Base-by-base conservation (phyloP, 2,888 invertebrate species). In the Harpagoxenus sublaevis region DNA sequence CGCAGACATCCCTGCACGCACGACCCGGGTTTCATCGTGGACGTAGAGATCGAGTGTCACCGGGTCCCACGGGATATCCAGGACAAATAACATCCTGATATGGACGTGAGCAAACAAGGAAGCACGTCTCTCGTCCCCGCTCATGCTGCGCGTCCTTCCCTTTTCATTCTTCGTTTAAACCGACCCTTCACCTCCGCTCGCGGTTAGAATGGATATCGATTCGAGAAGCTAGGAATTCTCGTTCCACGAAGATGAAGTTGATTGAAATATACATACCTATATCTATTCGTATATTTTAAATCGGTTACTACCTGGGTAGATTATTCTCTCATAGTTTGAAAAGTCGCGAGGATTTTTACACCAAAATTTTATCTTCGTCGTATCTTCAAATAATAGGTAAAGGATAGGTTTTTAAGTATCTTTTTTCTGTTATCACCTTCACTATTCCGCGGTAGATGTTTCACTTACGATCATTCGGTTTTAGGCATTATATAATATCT, bases 151-250 rank as follows among this genome's bases (percentile, higher is more conserved):
- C 23, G 23, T 12, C n/a, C 31, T 23, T 45, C n/a, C 31, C 81
- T 81, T 82, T 71, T 62, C 63, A 53, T 75, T 65, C 42, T 62
- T 86, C 87, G 39, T 90, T 86, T 90, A 85, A 88, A 87, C 83
- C 88, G 71, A 70, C 68, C 73, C 68, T 75, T 70, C 57, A 65
- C 78, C 87, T 84, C 82, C 77, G 53, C 68, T 82, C 84, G 84
- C 63, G 74, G 70, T 78, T 70, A 28, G 74, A 66, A 78, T 79
- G 71, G 81, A 83, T 86, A 85, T 86, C 84, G 83, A 87, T 86
- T 65, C 42, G 73, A 65, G 53, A 39, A 77, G 65, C 28, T 65
- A 12, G 51, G 18, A 77, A 51, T 77, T 65, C 65, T 63, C 39
- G 39, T 48, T 65, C 28, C 51, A 4, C 39, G 18, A 48, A 31